Evolutionary conservation across 2,797 vertebrate species (phyloP).

Genomic region (Microctenopoma steveboyesi): DNA sequence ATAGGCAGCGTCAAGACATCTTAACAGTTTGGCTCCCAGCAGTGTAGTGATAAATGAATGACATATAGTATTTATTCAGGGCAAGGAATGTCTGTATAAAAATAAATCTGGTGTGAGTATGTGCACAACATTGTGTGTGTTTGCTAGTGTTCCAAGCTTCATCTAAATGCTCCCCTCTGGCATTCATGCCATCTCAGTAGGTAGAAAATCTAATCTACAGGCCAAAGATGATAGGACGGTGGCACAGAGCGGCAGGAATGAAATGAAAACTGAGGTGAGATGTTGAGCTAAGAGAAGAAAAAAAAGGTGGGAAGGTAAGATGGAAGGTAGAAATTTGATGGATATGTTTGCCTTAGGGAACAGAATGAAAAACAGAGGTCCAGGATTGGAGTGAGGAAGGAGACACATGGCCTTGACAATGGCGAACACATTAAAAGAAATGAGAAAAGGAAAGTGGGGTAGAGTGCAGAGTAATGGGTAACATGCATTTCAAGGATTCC

Average conservation of each 20-base stretch:
- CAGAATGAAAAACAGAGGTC: slow-evolving; percentile 20
- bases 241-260: slow-evolving; percentile 41
- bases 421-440: slow-evolving; percentile 34
- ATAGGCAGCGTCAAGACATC: slow-evolving; percentile 46
- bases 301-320: not conserved
- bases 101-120: slow-evolving; percentile 26
- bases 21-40: slow-evolving; percentile 47
- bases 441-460: slow-evolving; percentile 26
- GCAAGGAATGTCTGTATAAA: slow-evolving; percentile 37
- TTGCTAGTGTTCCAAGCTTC: slow-evolving; percentile 33
- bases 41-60: slow-evolving; percentile 50
- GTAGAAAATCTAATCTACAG: slow-evolving; percentile 67
- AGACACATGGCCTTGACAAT: slow-evolving; percentile 46
- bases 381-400: slow-evolving; percentile 40
- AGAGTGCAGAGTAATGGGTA: slow-evolving; percentile 31
- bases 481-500: slow-evolving; percentile 16
- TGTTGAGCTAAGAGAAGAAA: slow-evolving; percentile 35
- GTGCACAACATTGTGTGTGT: slow-evolving; percentile 16
- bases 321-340: slow-evolving; percentile 38
- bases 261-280: slow-evolving; percentile 54
- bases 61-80: slow-evolving; percentile 36
- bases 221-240: slow-evolving; percentile 63
- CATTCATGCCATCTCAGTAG: slow-evolving; percentile 49
- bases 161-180: slow-evolving; percentile 67
- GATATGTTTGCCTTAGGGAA: slow-evolving; percentile 53